Evolutionary conservation across 2,113 vertebrate species (phyloP).

Genomic region (Zapus hudsonius): DNA sequence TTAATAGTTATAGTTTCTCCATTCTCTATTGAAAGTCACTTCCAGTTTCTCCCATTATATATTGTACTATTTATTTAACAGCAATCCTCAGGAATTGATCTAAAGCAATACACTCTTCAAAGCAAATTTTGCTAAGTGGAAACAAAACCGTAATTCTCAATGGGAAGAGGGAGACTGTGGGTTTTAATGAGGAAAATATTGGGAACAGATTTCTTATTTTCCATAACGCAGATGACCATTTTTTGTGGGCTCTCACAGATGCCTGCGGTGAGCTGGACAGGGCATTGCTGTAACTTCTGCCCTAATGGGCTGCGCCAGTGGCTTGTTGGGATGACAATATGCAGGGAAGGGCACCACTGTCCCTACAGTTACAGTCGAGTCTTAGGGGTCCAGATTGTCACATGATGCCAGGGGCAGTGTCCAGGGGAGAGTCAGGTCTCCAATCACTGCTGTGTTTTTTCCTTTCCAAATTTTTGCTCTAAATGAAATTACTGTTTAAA

Average conservation of each 20-base stretch:
- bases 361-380: background rate
- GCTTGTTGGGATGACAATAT: background rate
- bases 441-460: background rate
- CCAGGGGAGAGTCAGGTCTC: background rate
- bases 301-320: background rate
- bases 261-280: constrained; percentile 23
- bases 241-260: background rate
- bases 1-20: background rate
- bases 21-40: background rate
- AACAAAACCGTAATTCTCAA: constrained; percentile 14
- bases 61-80: background rate
- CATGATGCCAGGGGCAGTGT: background rate
- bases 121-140: constrained; percentile 35
- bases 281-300: constrained; percentile 6
- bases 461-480: background rate
- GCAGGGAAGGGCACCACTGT: rapidly evolving
- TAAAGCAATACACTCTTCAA: constrained; percentile 1
- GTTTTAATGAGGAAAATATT: constrained; percentile 42
- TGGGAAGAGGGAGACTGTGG: background rate
- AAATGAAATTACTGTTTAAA: background rate
- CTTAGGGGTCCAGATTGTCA: background rate
- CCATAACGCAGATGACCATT: background rate
- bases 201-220: constrained; percentile 38
- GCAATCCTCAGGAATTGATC: background rate
- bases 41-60: background rate